Conservation (phyloP, 2,797 vertebrate genomes). For the Hoplostethus atlanticus region DNA sequence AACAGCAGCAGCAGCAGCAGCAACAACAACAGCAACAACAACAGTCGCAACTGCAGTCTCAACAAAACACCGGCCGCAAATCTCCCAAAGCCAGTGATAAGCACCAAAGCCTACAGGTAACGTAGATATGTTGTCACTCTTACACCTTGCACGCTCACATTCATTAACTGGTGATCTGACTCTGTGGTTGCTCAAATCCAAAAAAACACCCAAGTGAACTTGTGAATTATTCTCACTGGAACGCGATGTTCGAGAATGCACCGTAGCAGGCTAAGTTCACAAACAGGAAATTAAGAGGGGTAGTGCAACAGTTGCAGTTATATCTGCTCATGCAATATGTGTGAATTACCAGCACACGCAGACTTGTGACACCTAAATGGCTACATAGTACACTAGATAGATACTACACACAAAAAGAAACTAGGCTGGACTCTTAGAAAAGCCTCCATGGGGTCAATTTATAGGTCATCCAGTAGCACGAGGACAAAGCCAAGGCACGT, state of each 20-base stretch:
- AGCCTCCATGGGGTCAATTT: slow-evolving; percentile 12
- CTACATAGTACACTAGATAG: slow-evolving; percentile 15
- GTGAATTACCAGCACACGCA: slow-evolving; percentile 48
- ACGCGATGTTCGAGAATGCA: slow-evolving; percentile 67
- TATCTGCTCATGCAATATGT: slow-evolving; percentile 60
- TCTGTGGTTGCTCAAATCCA: slow-evolving; percentile 50
- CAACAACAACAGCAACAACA: slow-evolving; percentile 84
- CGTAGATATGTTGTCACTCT: slow-evolving; percentile 31
- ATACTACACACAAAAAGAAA: slow-evolving; percentile 9
- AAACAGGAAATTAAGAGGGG: slow-evolving; percentile 86
- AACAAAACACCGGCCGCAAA: slow-evolving; percentile 88
- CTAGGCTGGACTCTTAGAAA: slow-evolving; percentile 16
- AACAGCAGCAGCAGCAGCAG: slow-evolving; percentile 83
- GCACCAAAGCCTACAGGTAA: slow-evolving; percentile 93
- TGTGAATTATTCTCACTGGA: slow-evolving; percentile 53
- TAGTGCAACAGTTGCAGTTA: slow-evolving; percentile 71
- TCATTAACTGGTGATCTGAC: slow-evolving; percentile 45
- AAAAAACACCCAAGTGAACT: slow-evolving; percentile 45
- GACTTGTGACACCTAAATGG: slow-evolving; percentile 18
- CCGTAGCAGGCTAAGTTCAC: slow-evolving; percentile 65
- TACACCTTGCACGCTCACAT: not conserved
- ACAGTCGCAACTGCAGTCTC: slow-evolving; percentile 88
- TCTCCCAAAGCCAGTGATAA: slow-evolving; percentile 95
- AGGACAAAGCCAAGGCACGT: slow-evolving; percentile 21
- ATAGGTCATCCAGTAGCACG: slow-evolving; percentile 20